These are phyloP conservation scores for Drosophila tripunctata DNA, from an alignment of 2,888 invertebrate species.

Conservation along the genomic window DNA sequence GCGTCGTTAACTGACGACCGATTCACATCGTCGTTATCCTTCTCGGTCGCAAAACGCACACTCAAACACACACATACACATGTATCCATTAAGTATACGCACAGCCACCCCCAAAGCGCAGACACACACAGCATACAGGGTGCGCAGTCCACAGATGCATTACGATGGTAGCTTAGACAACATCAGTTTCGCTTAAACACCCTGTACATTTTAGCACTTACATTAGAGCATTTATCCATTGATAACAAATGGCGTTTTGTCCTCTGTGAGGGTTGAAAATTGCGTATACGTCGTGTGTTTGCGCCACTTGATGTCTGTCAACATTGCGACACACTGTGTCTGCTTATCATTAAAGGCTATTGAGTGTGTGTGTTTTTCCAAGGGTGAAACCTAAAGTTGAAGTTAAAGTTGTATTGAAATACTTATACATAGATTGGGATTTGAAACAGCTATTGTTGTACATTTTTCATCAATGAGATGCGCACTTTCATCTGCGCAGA, in stretches of 20 bases:
- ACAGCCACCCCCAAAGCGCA: constrained; percentile 56
- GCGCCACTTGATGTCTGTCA: constrained; percentile 24
- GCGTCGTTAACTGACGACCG: constrained; percentile 76
- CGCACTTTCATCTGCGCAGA: constrained; percentile 53
- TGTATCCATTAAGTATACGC: constrained; percentile 53
- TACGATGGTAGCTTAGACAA: background rate
- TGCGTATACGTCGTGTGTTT: constrained; percentile 57
- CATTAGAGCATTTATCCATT: constrained; percentile 68
- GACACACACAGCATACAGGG: constrained; percentile 39
- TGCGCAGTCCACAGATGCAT: constrained; percentile 18
- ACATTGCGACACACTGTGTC: constrained; percentile 14
- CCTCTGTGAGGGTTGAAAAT: constrained; percentile 69
- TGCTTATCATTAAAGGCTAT: constrained; percentile 46
- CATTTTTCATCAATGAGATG: constrained; percentile 44
- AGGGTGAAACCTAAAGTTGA: background rate
- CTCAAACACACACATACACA: constrained; percentile 34
- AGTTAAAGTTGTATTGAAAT: background rate
- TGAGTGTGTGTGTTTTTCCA: constrained; percentile 4
- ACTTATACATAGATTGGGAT: background rate
- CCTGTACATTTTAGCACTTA: constrained; percentile 51
- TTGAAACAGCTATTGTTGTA: background rate
- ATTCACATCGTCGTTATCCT: constrained; percentile 58
- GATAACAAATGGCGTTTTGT: constrained; percentile 61
- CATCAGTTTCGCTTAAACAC: constrained; percentile 26
- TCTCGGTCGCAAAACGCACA: constrained; percentile 40